Evolutionary conservation across 2,797 vertebrate species (phyloP).

Genomic region (Taenioides sp.): DNA sequence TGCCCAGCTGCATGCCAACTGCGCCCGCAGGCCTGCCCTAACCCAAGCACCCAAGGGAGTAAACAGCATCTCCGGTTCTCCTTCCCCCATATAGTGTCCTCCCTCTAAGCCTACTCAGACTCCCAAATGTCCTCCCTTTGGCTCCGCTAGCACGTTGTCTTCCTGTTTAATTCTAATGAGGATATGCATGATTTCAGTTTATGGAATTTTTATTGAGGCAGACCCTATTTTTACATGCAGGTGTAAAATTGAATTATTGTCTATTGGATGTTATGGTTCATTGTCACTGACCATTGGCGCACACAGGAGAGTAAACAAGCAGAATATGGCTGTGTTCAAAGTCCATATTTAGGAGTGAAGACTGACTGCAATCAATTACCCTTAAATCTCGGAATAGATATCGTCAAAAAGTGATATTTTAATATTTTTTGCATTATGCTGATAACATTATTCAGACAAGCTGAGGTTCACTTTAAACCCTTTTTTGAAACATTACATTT

Average conservation of each 20-base stretch:
- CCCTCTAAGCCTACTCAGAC: constrained; percentile 48
- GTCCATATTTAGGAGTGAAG: neutral
- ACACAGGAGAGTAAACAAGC: neutral
- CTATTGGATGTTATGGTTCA: neutral
- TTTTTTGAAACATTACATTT: too few species aligned
- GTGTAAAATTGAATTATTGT: constrained; percentile 1
- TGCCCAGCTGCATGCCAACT: constrained; percentile 82
- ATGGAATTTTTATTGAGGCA: constrained; percentile 4
- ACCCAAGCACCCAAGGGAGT: constrained; percentile 65
- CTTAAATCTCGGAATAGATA: too few species aligned
- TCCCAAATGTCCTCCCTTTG: constrained; percentile 45
- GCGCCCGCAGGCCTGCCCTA: constrained; percentile 70
- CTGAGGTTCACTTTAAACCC: too few species aligned
- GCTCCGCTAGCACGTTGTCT: constrained; percentile 18
- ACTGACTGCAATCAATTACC: neutral
- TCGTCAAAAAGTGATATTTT: too few species aligned
- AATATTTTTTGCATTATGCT: too few species aligned
- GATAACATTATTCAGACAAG: too few species aligned
- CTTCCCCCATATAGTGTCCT: constrained; percentile 42
- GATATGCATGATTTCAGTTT: constrained; percentile 35
- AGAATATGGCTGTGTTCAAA: neutral
- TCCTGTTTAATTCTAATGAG: constrained; percentile 19
- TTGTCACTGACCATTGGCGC: neutral
- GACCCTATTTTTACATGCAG: neutral
- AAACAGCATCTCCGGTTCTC: constrained; percentile 60